Conservation (phyloP, 2,113 vertebrate species). For the Herpailurus yagouaroundi region DNA sequence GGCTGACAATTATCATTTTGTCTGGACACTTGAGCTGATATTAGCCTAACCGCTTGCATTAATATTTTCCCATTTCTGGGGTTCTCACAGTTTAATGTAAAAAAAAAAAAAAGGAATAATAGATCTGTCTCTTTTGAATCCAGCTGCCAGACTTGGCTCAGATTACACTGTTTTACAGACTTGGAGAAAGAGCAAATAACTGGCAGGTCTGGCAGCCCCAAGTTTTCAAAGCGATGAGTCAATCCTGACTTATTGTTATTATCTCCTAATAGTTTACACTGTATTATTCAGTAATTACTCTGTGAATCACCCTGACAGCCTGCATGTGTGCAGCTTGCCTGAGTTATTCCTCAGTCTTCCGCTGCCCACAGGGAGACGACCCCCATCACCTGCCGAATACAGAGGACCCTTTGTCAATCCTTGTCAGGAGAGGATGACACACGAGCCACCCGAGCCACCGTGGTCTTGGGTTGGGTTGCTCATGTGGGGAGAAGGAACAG, state of each 20-base stretch:
- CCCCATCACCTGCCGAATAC: constrained; percentile 58
- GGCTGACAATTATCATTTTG: constrained; percentile 33
- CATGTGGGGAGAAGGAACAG: constrained; percentile 32
- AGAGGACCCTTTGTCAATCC: not conserved
- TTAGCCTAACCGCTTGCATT: constrained; percentile 51
- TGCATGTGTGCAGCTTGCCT: constrained; percentile 41
- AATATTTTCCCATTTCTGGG: constrained; percentile 19
- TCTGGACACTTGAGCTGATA: not conserved
- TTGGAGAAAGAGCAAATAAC: constrained; percentile 55
- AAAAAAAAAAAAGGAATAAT: constrained; percentile 36
- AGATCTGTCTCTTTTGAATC: constrained; percentile 56
- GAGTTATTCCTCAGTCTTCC: constrained; percentile 63
- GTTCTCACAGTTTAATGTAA: constrained; percentile 36
- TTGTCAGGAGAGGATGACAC: constrained; percentile 5
- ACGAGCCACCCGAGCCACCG: not conserved
- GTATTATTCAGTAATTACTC: constrained; percentile 79
- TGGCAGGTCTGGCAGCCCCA: constrained; percentile 50
- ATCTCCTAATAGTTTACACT: constrained; percentile 78
- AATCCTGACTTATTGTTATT: constrained; percentile 74
- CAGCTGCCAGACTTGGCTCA: constrained; percentile 61
- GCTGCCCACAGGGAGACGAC: constrained; percentile 18
- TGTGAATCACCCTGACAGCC: constrained; percentile 77
- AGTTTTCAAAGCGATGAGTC: constrained; percentile 66
- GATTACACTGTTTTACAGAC: constrained; percentile 37
- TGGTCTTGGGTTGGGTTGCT: not conserved